Evolutionary conservation across 2,113 vertebrate genomes (phyloP).

Genomic region (Trematocara macrostoma): DNA sequence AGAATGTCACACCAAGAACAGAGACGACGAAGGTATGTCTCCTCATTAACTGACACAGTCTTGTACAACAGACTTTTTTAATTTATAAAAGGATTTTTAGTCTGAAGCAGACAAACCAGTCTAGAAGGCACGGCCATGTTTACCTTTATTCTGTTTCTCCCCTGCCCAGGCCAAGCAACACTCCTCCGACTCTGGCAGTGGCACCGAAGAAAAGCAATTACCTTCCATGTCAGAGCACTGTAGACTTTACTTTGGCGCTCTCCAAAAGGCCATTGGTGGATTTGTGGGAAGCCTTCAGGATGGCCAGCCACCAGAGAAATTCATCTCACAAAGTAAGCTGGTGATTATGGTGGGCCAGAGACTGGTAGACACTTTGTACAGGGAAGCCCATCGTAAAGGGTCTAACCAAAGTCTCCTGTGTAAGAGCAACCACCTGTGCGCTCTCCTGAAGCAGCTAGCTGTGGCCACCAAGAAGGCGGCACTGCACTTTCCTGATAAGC

Average conservation of each 20-base stretch:
- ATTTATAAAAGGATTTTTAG: not conserved
- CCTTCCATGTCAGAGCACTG: constrained; percentile 73
- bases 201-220: not conserved
- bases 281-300: constrained; percentile 72
- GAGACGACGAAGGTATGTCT: constrained; percentile 14
- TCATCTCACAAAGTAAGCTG: constrained; percentile 89
- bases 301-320: constrained; percentile 80
- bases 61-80: not conserved
- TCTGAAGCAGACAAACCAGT: not conserved
- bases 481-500: constrained; percentile 69
- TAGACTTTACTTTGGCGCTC: constrained; percentile 84
- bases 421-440: constrained; percentile 83
- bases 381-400: constrained; percentile 70
- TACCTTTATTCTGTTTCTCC: not conserved
- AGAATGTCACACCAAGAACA: not conserved
- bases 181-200: not conserved
- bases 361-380: constrained; percentile 84
- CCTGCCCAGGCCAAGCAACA: not conserved
- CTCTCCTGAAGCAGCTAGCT: constrained; percentile 84
- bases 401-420: constrained; percentile 73
- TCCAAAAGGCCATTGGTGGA: constrained; percentile 81
- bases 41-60: not conserved
- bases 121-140: not conserved
- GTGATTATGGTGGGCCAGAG: constrained; percentile 92
- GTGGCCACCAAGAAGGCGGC: constrained; percentile 87